Conservation (phyloP, 1,140 invertebrate species). For the Apis mellifera region Amel_HAv3.1 CM009940.2:4894501-4895000, state of each 20-base stretch:
- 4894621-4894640: conserved; percentile 87
- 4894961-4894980: conserved; percentile 89
- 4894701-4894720: conserved; percentile 83
- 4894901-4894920: conserved; percentile 69
- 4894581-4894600: conserved; percentile 88
- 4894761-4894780: conserved; percentile 85
- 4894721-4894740: conserved; percentile 89
- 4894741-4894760: conserved; percentile 89
- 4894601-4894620: conserved; percentile 88
- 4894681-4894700: conserved; percentile 74
- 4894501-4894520: conserved; percentile 85
- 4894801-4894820: conserved; percentile 86
- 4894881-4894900: conserved; percentile 82
- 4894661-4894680: conserved; percentile 81
- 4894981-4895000: conserved; percentile 85
- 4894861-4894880: conserved; percentile 91
- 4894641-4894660: conserved; percentile 83
- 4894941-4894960: conserved; percentile 91
- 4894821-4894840: conserved; percentile 88
- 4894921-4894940: conserved; percentile 83
- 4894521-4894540: conserved; percentile 85
- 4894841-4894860: conserved; percentile 93
- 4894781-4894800: conserved; percentile 84
- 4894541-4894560: conserved; percentile 75
- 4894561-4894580: conserved; percentile 82